Evolutionary conservation across 2,797 vertebrate genomes (phyloP), one percentile per base, ranked within the genome.

Genomic region (Enteromius viviparus): DNA sequence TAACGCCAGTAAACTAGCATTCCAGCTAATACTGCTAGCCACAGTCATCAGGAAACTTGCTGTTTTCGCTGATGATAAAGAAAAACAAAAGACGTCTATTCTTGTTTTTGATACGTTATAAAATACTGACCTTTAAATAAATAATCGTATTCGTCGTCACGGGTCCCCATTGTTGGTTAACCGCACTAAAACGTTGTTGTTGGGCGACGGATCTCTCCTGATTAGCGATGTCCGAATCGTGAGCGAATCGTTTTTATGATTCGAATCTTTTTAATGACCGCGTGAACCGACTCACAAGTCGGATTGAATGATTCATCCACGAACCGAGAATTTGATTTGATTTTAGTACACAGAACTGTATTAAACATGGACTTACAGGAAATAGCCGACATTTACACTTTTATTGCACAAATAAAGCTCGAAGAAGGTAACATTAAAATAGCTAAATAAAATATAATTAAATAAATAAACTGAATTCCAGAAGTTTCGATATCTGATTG

Each of bases 101-200:
- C 14, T 37, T 26, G 11, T 17, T 4, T 47, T 6, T 62, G 66
- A 51, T 4, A 42, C 14, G 0, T 32, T 55, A 15, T 4, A 6
- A 9, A 53, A 65, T 4, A 26, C 91, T 89, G 84, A 95, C 95
- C 95, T 94, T 96, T 95, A 84, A 96, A 96, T 80, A 96, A 90
- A 90, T 95, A 96, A 76, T 96, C 95, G 45, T 96, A 96, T 70
- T 96, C 95, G 83, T 96, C 95, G 86, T 96, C 95, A 87, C 95
- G 92, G 90, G 95, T 95, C 37, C 94, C 95, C 95, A 96, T 84
- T 77, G 60, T n/a, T 64, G 40, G 45, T 29, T 53, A 53, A 69
- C 81, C 77, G 76, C 69, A 53, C 68, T 74, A 42, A 74, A 85
- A 82, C 49, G 11, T 21, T 79, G 77, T 26, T 37, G 58, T 78